Evolutionary conservation across 2,888 invertebrate species (phyloP), one percentile per base, ranked within the genome.

Genomic region (Diogma glabrata): DNA sequence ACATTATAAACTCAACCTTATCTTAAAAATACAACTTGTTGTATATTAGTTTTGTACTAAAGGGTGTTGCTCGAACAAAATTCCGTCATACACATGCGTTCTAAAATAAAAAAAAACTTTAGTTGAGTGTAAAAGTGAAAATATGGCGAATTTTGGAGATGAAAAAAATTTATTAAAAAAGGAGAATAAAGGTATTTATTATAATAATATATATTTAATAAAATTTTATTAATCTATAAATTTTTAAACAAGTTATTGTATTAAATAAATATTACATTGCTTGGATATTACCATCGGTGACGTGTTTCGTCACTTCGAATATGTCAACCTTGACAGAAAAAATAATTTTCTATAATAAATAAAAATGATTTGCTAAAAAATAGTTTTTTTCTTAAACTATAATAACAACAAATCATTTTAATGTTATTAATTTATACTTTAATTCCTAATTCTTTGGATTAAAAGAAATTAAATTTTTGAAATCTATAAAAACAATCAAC

Each of bases 61-160:
- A 43, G 43, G 43, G 43, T 22, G 43, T 43, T 43, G 43, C 43
- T 43, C 43, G 43, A 22, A 43, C 22, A 43, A 43, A 43, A 40
- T 28, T 12, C 14, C 43, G 12, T 43, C 43, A 43, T 43, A 43
- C 43, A 43, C 43, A 43, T 43, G 43, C 43, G 43, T 43, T 43
- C n/a, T 43, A 22, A 20, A 43, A 22, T 22, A 43, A 43, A 38
- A 8, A 40, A 40, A 43, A 43, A 43, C 22, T 43, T 43, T 43
- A 43, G 43, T 43, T 43, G 43, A 43, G 43, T 43, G 43, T 43
- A 43, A 43, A 60, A 64, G 63, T 63, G 62, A 61, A 67, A 70
- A 70, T 67, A 70, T 69, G 70, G 68, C 67, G 70, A 69, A 69
- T 67, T 63, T 70, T 66, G 70, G 66, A 63, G 70, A 67, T 61